Evolutionary conservation across 2,797 vertebrate genomes (phyloP), one percentile per base, ranked within the genome.

Genomic region (Falco biarmicus): DNA sequence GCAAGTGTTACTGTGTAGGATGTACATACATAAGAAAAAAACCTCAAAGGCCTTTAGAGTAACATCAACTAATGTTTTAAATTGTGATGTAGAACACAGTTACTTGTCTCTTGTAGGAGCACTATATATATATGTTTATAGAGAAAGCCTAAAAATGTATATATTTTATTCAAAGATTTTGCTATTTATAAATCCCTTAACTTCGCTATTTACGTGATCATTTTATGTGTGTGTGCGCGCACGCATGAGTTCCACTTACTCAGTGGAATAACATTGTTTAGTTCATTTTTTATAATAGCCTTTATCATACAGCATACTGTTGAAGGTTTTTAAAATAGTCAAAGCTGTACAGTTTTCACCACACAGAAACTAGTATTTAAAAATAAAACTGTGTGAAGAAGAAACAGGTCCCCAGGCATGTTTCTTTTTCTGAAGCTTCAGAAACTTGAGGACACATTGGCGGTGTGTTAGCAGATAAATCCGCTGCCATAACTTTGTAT

Each of bases 161-260:
- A 98, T 98, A 98, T 97, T 98, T 98, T 97, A 97, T 98, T 98
- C 97, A 96, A 92, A 97, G 87, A 97, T 97, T 98, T 98, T 98
- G 96, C 97, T 98, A 98, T 98, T 98, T 98, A 98, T 98, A 98
- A 98, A 97, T 96, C 80, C 97, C 93, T 96, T 95, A 95, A 97
- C 95, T 97, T 97, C 13, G 37, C 93, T 98, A 93, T 95, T 97
- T 97, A 96, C 97, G 91, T 80, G 13, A 89, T 90, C 50, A 9
- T 97, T 94, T 80, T 96, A 61, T 94, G 84, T 93, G 90, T 71
- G 65, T 71, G 59, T 21, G 83, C 3, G 64, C 5, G 82, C 0
- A 74, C 5, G 70, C 91, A 65, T 87, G 86, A 89, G 48, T 93
- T 96, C 92, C 85, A 87, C 84, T 96, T 86, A 61, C 60, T 88